Conservation (phyloP, 92 coral and sea anemone species). For the Porites lobata region DNA sequence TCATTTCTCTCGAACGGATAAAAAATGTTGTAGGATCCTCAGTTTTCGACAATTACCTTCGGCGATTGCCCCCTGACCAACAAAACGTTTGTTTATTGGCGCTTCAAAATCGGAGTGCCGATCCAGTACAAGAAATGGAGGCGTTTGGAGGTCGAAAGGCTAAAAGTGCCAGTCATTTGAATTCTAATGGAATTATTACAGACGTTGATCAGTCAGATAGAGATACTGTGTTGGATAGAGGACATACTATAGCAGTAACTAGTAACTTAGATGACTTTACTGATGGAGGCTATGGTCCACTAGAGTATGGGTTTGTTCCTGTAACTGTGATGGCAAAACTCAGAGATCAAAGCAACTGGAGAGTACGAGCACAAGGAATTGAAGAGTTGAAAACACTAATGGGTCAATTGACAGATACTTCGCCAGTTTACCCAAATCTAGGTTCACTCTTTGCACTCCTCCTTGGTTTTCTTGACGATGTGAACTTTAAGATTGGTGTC, state of each 20-base stretch:
- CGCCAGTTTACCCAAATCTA: slow-evolving; percentile 80
- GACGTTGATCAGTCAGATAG: slow-evolving; percentile 68
- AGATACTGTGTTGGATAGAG: slow-evolving; percentile 77
- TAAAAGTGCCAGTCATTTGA: slow-evolving; percentile 92
- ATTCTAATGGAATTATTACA: slow-evolving; percentile 81
- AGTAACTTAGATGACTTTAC: slow-evolving; percentile 52
- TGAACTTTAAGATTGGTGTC: slow-evolving; percentile 92
- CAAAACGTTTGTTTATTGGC: slow-evolving; percentile 81
- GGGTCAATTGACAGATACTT: slow-evolving; percentile 81
- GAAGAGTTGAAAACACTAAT: slow-evolving; percentile 91
- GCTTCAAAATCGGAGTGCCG: slow-evolving; percentile 75
- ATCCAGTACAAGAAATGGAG: slow-evolving; percentile 73
- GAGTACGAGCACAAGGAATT: slow-evolving; percentile 91
- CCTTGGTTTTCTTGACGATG: slow-evolving; percentile 91
- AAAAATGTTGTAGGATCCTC: slow-evolving; percentile 91
- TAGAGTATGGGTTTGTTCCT: slow-evolving; percentile 92
- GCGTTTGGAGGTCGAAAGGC: slow-evolving; percentile 84
- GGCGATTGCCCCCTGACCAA: slow-evolving; percentile 81
- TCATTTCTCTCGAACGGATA: slow-evolving; percentile 95
- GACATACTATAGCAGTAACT: slow-evolving; percentile 89
- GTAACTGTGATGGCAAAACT: slow-evolving; percentile 80
- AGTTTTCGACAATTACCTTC: slow-evolving; percentile 85
- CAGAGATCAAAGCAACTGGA: slow-evolving; percentile 95
- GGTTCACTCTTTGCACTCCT: slow-evolving; percentile 87
- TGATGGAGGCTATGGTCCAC: slow-evolving; percentile 50